Evolutionary conservation across 2,113 vertebrate genomes (phyloP), one percentile per base, ranked within the genome.

Genomic region (Crotophaga sulcirostris): DNA sequence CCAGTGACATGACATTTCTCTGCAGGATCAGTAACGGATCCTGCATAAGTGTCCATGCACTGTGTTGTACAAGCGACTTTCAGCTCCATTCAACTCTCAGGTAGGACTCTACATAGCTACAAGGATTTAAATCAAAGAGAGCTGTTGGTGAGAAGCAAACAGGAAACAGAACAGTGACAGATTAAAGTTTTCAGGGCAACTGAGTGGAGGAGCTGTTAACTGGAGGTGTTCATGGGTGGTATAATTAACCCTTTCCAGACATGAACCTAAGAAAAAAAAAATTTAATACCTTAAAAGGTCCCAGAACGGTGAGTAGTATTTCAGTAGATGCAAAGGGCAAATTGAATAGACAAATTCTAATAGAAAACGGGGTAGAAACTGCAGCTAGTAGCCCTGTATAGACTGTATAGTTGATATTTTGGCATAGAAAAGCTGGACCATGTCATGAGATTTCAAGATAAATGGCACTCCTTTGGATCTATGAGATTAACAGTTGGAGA

Each of bases 1-100:
- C 67, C 74, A 84, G 85, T 42, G 60, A 70, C 81, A 78, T 31
- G 92, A 62, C 69, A 84, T 93, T 89, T 95, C 77, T 68, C 60
- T 75, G 60, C 69, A 81, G 87, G 73, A 84, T 89, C 87, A 78
- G 40, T 84, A 87, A 44, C 2, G 0, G 2, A 15, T 33, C 42
- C 54, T 47, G n/a, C 34, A 21, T 0, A 55, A 56, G 77, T 73
- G 55, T 45, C 93, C 10, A 3, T 36, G 69, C 58, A 75, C 54
- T 38, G 4, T 2, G 4, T 55, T 36, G 60, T 51, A 79, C 44
- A n/a, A 83, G 79, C 42, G 68, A 29, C 62, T 55, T 55, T 11
- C 51, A 81, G 84, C 54, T 68, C 45, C 42, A 17, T 75, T 82
- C 91, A 52, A 11, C 34, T 59, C 42, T 59, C 56, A 1, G 7